Base-by-base conservation (phyloP, 2,888 invertebrate genomes). In the Branchipolynoe longqiensis region DNA sequence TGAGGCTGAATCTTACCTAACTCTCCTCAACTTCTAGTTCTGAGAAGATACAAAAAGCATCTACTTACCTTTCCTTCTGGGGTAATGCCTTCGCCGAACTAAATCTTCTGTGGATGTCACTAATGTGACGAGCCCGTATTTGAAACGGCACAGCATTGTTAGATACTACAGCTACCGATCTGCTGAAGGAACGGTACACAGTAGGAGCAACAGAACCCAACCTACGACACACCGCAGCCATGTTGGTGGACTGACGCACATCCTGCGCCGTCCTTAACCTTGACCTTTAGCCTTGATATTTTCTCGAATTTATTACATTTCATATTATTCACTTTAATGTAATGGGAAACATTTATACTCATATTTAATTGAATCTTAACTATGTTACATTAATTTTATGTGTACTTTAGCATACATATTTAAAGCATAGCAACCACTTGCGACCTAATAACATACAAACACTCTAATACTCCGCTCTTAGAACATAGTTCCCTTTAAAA, bases 61-160 rank as follows among this genome's bases (percentile, higher is more conserved):
- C 6, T 69, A 85, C 87, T 87, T 59, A 87, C 87, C 84, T 87
- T 82, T 86, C 86, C 31, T 85, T 87, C 56, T 81, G 82, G 25
- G 83, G 56, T 25, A 74, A 58, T 64, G 87, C 86, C 40, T 86
- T 84, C 22, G 85, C 86, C 28, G 87, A 86, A 38, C 87, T 85
- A 78, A 87, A 87, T n/a, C 54, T 78, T 74, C 87, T 40, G 28
- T 83, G 83, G 28, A 83, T 41, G 33, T 82, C 31, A 58, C 38
- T 36, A 22, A 82, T 33, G 14, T 56, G 28, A 8, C 54, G 78
- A 28, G 41, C n/a, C 8, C 33, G 78, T 28, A 31, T 12, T 31
- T 78, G 41, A 2, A 14, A 78, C 31, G 18, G 18, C 12, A 31
- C 28, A 3, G 28, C 22, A 82, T 33, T 82, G 14, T 54, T 1